Evolutionary conservation across 1,140 invertebrate species (phyloP), one percentile per base, ranked within the genome.

Genomic region (Sarcophaga bullata): DNA sequence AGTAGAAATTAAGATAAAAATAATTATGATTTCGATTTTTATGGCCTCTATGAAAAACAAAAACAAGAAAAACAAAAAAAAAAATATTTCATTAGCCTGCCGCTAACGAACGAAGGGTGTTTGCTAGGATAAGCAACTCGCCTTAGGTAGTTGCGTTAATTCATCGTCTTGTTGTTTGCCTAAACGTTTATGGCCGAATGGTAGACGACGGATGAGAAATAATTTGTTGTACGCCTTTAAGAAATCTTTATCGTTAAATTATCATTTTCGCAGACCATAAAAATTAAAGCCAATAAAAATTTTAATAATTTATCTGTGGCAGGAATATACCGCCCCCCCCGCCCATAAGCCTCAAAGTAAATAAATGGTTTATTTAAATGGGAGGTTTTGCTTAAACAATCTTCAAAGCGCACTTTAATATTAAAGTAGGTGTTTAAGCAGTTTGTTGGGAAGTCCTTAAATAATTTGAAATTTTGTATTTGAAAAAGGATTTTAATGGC

Each of bases 1-100:
- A 9, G 10, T 80, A 11, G 49, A 15, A 78, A 82, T 84, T 78
- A 17, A n/a, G n/a, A 73, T 49, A 80, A 80, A 86, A 81, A 86
- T 68, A 68, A 84, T 85, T 83, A 82, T 84, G 84, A 86, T 76
- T 50, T 50, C 47, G 46, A 54, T 50, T 50, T 50, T 50, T 37
- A 58, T 50, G 25, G 50, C 25, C 78, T 50, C n/a, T 47, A 37
- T 50, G 49, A 50, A 49, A 15, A 47, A 50, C 17, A 47, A 6
- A 7, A 15, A 17, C 78, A 54, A 8, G 8, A 48, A 13, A 11
- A 17, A 17, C 15, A 80, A 54, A 8, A 19, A 48, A 13, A 11
- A 17, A 17, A 48, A 80, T 48, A 13, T 15, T 19, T 15, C 15
- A 37, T 37, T 37, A 37, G 25, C 25, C 25, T 37, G 25, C 1